Evolutionary conservation across 1,140 invertebrate genomes (phyloP).

Genomic region (Drosophila sturtevanti): DNA sequence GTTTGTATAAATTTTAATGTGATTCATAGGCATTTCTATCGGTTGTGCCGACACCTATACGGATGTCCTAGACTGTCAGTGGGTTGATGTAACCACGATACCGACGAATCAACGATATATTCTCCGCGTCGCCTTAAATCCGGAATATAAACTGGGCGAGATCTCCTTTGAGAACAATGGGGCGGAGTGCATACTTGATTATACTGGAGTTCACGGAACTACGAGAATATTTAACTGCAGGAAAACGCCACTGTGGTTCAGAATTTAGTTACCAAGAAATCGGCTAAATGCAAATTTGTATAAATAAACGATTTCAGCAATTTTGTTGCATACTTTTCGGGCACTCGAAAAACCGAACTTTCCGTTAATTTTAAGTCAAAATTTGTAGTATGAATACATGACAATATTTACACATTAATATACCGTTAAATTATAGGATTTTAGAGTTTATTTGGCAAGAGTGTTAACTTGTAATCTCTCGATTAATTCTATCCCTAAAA

Average conservation of each 20-base stretch:
- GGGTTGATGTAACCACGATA: constrained; percentile 97
- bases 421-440: no score
- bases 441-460: no score
- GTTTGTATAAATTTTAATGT: constrained; percentile 27
- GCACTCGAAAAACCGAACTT: neutral
- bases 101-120: constrained; percentile 90
- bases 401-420: no score
- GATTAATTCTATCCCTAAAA: no score
- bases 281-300: neutral
- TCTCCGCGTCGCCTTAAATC: constrained; percentile 93
- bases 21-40: constrained; percentile 90
- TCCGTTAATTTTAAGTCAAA: no score
- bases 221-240: constrained; percentile 90
- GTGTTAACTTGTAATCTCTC: no score
- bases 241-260: constrained; percentile 85
- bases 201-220: constrained; percentile 86
- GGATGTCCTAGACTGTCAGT: constrained; percentile 97
- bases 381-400: neutral
- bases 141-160: constrained; percentile 90
- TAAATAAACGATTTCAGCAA: neutral
- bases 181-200: constrained; percentile 90
- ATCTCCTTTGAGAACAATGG: constrained; percentile 96
- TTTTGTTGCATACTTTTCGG: neutral
- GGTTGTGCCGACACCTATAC: constrained; percentile 97
- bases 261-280: constrained; percentile 14